Evolutionary conservation across 2,797 vertebrate genomes (phyloP).

Genomic region (Rhinogobio ventralis): DNA sequence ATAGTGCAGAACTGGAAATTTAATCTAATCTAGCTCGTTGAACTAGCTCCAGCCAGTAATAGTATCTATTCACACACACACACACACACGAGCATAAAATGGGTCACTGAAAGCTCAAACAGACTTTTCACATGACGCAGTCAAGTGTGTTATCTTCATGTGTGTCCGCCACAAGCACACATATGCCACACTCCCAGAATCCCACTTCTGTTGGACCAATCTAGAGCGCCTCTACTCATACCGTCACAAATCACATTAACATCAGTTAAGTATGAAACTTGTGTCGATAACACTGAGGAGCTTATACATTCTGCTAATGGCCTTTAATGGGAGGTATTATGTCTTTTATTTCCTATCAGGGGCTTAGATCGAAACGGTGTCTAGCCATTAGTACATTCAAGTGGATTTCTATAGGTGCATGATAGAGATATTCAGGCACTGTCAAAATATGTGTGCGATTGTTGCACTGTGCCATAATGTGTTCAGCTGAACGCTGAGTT

Average conservation of each 20-base stretch:
- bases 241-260: not conserved
- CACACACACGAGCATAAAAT: not conserved
- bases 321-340: conserved; percentile 15
- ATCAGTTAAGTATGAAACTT: conserved; percentile 15
- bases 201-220: not conserved
- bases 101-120: conserved; percentile 33
- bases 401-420: not conserved
- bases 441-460: not conserved
- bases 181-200: not conserved
- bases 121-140: conserved; percentile 20
- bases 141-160: conserved; percentile 18
- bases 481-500: not conserved
- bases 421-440: not conserved
- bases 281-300: conserved; percentile 27
- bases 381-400: not conserved
- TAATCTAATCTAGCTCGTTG: not conserved
- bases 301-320: conserved; percentile 22
- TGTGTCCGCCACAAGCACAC: not conserved
- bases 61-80: not conserved
- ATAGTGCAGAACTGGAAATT: not conserved
- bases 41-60: not conserved
- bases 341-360: not conserved
- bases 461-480: not conserved
- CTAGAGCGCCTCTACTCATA: not conserved
- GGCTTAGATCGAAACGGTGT: not conserved